Percentiles rank a stretch among this genome's conserved stretches.
These are phyloP conservation scores for Caenorhabditis angaria DNA, from an alignment of 2,888 invertebrate genomes.

Conservation along the genomic window DNA sequence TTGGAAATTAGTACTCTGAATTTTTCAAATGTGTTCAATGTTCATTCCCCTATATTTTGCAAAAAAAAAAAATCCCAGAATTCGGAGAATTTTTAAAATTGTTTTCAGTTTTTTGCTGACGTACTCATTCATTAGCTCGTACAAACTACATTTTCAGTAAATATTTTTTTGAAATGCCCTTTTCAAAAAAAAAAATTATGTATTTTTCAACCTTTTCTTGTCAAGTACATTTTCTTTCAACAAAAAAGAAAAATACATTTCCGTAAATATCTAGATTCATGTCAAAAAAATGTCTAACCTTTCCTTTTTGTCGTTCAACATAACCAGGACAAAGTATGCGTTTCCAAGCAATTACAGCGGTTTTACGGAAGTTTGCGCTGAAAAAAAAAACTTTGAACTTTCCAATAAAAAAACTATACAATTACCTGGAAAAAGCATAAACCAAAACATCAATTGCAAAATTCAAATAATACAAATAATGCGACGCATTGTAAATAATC, in stretches of 20 bases:
- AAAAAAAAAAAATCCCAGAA: no score
- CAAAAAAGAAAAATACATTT: background rate
- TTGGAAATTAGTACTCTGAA: no score
- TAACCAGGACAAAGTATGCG: conserved; percentile 53
- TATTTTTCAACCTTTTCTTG: no score
- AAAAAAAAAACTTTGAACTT: conserved; percentile 26
- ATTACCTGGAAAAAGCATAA: conserved; percentile 71
- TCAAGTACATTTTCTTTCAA: no score
- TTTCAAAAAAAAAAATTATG: no score
- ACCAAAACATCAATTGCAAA: conserved; percentile 70
- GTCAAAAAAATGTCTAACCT: conserved; percentile 22
- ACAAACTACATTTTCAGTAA: no score
- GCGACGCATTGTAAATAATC: conserved; percentile 65
- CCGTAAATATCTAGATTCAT: background rate
- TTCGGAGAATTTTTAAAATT: no score
- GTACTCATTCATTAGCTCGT: no score
- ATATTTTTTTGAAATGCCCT: no score
- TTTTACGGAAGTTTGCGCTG: conserved; percentile 70
- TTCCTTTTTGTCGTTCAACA: conserved; percentile 36
- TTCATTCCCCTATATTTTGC: no score
- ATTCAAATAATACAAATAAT: conserved; percentile 71
- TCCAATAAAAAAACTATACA: conserved; percentile 12
- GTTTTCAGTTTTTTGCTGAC: no score
- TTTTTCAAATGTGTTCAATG: no score
- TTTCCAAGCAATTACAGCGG: conserved; percentile 65